Evolutionary conservation across 2,888 invertebrate species (phyloP).

Genomic region (Girardia tigrina): DNA sequence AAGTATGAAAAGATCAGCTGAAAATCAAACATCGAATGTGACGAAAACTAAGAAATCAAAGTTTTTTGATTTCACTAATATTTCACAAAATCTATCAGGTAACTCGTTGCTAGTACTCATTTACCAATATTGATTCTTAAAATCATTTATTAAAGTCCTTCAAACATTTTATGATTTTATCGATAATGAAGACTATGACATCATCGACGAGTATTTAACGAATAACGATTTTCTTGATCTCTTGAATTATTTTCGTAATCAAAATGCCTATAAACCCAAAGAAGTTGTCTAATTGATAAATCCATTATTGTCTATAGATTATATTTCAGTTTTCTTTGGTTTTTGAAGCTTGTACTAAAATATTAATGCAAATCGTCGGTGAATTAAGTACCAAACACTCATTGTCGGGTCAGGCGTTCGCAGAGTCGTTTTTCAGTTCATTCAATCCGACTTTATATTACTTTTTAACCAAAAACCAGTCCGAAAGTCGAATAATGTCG

Average conservation of each 20-base stretch:
- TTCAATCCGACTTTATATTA: neutral
- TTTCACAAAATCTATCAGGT: neutral
- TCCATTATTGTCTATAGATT: neutral
- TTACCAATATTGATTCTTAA: neutral
- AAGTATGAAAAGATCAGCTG: neutral
- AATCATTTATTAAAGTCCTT: neutral
- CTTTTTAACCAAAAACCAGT: neutral
- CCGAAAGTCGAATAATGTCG: neutral
- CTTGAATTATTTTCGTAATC: neutral
- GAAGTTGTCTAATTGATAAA: neutral
- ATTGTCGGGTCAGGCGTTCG: neutral
- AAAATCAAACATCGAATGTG: neutral
- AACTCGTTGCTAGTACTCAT: neutral
- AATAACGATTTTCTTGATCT: neutral
- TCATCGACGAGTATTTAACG: neutral
- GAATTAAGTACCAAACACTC: neutral
- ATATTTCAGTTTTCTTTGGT: neutral
- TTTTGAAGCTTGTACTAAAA: neutral
- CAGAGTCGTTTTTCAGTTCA: neutral
- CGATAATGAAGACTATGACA: neutral
- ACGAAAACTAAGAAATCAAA: neutral
- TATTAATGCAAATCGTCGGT: neutral
- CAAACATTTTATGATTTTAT: constrained; percentile 10
- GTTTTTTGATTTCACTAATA: neutral
- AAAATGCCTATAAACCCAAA: neutral